Evolutionary conservation across 2,888 invertebrate species (phyloP), one percentile per base, ranked within the genome.

Genomic region (Apamea anceps): DNA sequence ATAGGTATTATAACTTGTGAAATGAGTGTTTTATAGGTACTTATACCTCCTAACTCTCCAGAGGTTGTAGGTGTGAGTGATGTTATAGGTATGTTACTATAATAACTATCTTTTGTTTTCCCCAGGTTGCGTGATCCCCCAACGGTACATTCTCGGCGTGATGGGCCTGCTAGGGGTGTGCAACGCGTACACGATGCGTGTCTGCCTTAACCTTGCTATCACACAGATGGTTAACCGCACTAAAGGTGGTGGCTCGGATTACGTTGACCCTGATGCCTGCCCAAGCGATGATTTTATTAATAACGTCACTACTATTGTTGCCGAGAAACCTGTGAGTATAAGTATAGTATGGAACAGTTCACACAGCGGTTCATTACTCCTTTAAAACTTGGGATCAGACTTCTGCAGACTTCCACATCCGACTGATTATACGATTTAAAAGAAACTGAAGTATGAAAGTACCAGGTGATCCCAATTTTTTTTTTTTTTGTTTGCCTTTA

Each of bases 101-200:
- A 60, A 68, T n/a, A 3, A 66, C 12, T 75, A 42, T 67, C 10
- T 63, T 73, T 66, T 66, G 10, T 70, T 75, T 77, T 62, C 92
- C 92, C 13, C 95, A 98, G 98, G 95, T 90, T 97, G 97, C 87
- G 68, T 97, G 37, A 97, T 98, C 57, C 98, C 98, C 0, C 98
- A 98, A 90, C 97, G 98, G 10, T 98, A 98, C 91, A 96, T 98
- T 77, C 94, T 98, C 75, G 97, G 98, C 73, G 97, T 98, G 18
- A 98, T 98, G 98, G 98, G 98, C 51, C 97, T 98, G 82, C 93
- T 98, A 15, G 98, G 98, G 6, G 97, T 98, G 4, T 97, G 98
- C 90, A 98, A 98, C 89, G 98, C 98, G 8, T 98, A 98, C 91
- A 98, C 98, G 51, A 98, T 98, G 98, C 96, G 98, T 65, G 97